A percentile compares a stretch with the other conserved stretches of the same genome.
Conservation (phyloP, 1,140 invertebrate genomes). For the Drosophila burlai region DNA sequence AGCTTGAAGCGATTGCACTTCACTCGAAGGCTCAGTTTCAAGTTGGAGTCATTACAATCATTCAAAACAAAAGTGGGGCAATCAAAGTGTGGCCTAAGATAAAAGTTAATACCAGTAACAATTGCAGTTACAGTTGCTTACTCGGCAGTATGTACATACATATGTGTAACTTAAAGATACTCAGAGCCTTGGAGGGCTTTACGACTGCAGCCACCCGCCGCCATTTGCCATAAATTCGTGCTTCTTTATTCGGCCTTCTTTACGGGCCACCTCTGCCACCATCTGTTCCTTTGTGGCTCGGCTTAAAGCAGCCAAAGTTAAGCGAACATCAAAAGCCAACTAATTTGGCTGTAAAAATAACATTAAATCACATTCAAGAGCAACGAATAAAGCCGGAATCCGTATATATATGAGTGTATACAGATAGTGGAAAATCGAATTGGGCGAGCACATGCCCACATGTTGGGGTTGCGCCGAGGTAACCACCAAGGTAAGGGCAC, state of each 20-base stretch:
- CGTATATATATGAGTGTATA: slow-evolving; percentile 12
- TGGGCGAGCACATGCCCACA: slow-evolving; percentile 32
- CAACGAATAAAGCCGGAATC: slow-evolving; percentile 45
- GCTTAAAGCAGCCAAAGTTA: slow-evolving; percentile 66
- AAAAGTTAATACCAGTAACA: slow-evolving; percentile 48
- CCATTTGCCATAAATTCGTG: slow-evolving; percentile 56
- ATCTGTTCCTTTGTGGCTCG: slow-evolving; percentile 23
- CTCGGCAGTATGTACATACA: background rate
- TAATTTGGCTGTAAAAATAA: slow-evolving; percentile 84
- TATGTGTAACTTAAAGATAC: slow-evolving; percentile 30
- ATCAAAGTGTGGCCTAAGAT: slow-evolving; percentile 56
- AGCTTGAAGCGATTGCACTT: slow-evolving; percentile 74
- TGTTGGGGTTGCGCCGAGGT: background rate
- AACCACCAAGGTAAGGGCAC: slow-evolving; percentile 25
- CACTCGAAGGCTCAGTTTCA: slow-evolving; percentile 29
- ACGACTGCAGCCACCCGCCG: slow-evolving; percentile 27
- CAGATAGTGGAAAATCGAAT: slow-evolving; percentile 61
- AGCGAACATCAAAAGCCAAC: slow-evolving; percentile 80
- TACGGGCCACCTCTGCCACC: slow-evolving; percentile 20
- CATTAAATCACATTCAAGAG: slow-evolving; percentile 75
- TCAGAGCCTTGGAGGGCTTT: slow-evolving; percentile 15
- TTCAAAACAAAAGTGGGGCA: slow-evolving; percentile 43
- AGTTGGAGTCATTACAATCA: slow-evolving; percentile 29
- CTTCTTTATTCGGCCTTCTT: slow-evolving; percentile 17
- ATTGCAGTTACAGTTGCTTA: slow-evolving; percentile 26